Base-by-base conservation (phyloP, 2,797 vertebrate genomes). In the Rhinatrema bivittatum region DNA sequence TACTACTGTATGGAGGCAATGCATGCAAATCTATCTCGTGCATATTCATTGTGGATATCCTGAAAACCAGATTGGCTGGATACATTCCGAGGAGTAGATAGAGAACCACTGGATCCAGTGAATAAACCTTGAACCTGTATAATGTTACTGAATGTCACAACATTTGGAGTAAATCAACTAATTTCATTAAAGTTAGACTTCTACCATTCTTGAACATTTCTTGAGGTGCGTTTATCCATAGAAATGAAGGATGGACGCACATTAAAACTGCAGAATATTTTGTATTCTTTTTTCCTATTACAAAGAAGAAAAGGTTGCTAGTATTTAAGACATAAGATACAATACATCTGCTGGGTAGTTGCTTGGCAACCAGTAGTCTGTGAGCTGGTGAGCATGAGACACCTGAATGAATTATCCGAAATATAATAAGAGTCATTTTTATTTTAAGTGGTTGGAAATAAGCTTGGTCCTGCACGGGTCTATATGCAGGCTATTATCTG, bases 361-460 rank as follows among this genome's bases (percentile, higher is more conserved):
- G 53, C 58, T 67, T 65, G 50, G 56, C 50, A 69, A 51, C 56
- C 18, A 31, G 13, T 6, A 23, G 36, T 21, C 35, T 30, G 17
- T 18, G 22, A 13, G 10, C 28, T 25, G 19, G 44, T 41, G 28
- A n/a, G 51, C 21, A 13, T 29, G 47, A 41, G 23, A 35, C 30
- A 29, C 24, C 35, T 16, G 20, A 36, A 45, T 23, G 32, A 46
- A 45, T 5, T 21, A 25, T 44, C 3, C 14, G 11, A 32, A 14
- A 10, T 32, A 28, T 11, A 34, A 28, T 24, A 43, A 21, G 12
- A 6, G 9, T 15, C 13, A 3, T 16, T 13, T 42, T 18, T 6
- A 11, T 30, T 38, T 7, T 16, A 6, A 31, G 16, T 12, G 10
- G 1, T 0, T 4, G 30, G 42, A 8, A 4, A n/a, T 23, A 26